Percentiles rank a stretch among this genome's conserved stretches.
phyloP scores from a whole-genome alignment of 2,888 invertebrate species.

The Steinernema carpocapsae region DNA sequence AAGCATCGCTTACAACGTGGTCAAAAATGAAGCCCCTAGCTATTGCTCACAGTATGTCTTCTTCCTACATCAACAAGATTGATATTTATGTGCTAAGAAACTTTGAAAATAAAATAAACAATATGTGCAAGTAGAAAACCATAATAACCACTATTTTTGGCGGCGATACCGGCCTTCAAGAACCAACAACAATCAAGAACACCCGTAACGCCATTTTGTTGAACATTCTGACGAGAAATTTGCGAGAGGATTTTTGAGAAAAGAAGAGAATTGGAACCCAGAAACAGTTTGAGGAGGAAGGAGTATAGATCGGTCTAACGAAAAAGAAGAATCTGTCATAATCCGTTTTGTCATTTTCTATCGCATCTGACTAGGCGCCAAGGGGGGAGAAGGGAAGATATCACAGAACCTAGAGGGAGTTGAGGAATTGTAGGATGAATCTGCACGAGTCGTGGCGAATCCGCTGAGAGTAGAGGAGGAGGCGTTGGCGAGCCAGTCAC shows the following conservation, averaged over 20 bases:
- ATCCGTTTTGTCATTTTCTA: conserved; percentile 14
- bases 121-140: conserved; percentile 20
- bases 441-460: neutral
- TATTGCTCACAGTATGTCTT: no score
- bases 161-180: conserved; percentile 34
- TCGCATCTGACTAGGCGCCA: conserved; percentile 31
- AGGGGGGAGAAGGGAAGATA: neutral
- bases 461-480: neutral
- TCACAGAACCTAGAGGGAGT: conserved; percentile 20
- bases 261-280: conserved; percentile 27
- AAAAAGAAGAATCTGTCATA: conserved; percentile 1
- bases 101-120: conserved; percentile 27
- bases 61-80: neutral
- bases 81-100: neutral
- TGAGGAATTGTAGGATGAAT: neutral
- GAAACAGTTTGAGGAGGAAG: neutral
- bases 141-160: conserved; percentile 31
- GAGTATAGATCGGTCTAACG: neutral
- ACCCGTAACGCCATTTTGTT: conserved; percentile 34
- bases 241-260: conserved; percentile 2
- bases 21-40: no score
- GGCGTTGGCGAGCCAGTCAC: conserved; percentile 30
- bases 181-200: conserved; percentile 32
- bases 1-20: no score
- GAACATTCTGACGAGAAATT: conserved; percentile 31